Evolutionary conservation across 2,888 invertebrate species (phyloP), one percentile per base, ranked within the genome.

Genomic region (Brenthis ino): DNA sequence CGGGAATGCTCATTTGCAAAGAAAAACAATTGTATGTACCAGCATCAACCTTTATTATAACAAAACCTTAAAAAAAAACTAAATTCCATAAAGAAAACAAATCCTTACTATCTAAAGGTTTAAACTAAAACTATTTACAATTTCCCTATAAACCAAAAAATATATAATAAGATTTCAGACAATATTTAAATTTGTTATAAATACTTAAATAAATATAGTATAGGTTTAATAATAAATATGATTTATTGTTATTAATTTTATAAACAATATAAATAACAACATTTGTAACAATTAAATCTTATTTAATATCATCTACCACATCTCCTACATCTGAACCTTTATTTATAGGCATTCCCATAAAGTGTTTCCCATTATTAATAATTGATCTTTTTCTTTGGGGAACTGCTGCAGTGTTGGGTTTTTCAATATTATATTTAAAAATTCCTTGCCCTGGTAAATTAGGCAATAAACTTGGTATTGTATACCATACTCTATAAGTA

Each of bases 401-500:
- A 68, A 71, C 57, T 85, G 70, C 85, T 82, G 77, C 78, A 75
- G 71, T 81, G 80, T 75, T 71, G 37, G 78, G 68, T 79, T 88
- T 92, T 28, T 88, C 91, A 80, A 95, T 95, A 77, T 95, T 95
- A 80, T 97, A 97, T 78, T 95, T 96, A 83, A 97, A 97, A 72
- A 95, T 85, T 55, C 97, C 97, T 76, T 96, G 96, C 14, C 97
- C 97, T 20, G 97, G 96, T 60, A 95, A 85, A 74, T 95, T 94
- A 0, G 97, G 95, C 64, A 96, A 86, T 47, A 94, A 75, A 69
- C 93, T 91, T 14, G 94, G 94, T 65, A 95, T 91, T 56, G 93
- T 94, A 83, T 95, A 97, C 96, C 96, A 96, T 77, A 95, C 94
- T 71, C 96, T 94, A 85, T 99, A 99, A 0, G 97, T 98, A 33